phyloP scores from a whole-genome alignment of 2,888 invertebrate species.

The Ophion slaviceki region DNA sequence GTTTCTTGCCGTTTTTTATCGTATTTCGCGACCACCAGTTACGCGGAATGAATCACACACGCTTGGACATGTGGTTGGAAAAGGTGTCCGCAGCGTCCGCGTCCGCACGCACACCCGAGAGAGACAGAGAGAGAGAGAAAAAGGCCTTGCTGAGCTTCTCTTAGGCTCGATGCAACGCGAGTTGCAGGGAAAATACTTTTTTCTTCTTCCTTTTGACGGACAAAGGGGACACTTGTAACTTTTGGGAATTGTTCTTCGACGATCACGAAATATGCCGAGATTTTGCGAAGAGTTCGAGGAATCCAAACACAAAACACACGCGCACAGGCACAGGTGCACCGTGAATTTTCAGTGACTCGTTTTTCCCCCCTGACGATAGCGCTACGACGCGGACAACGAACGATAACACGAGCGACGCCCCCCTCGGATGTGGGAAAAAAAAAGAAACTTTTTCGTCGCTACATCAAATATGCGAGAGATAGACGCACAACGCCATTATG shows the following conservation, averaged over 20 bases:
- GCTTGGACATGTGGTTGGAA: conserved; percentile 2
- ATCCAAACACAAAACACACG: conserved; percentile 19
- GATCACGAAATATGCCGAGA: not conserved
- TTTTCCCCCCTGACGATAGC: not conserved
- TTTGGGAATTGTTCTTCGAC: not conserved
- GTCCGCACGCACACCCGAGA: not conserved
- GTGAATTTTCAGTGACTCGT: not conserved
- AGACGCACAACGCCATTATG: conserved; percentile 80
- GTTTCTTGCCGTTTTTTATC: not conserved
- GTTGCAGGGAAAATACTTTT: not conserved
- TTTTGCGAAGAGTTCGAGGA: not conserved
- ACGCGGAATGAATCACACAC: conserved; percentile 29
- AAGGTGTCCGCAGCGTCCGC: not conserved
- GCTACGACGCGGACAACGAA: not conserved
- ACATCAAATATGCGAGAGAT: conserved; percentile 76
- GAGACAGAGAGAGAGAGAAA: not conserved
- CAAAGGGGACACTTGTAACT: not conserved
- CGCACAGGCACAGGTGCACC: not conserved
- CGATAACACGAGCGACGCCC: conserved; percentile 36
- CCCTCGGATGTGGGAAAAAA: conserved; percentile 10
- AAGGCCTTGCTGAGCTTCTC: not conserved
- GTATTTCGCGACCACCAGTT: not conserved
- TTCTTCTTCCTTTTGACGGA: not conserved
- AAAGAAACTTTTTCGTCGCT: conserved; percentile 69
- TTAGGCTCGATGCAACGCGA: not conserved